A percentile compares a stretch with the other conserved stretches of the same genome.
phyloP scores from a whole-genome alignment of 2,888 invertebrate species.

The Osedax frankpressi region DNA sequence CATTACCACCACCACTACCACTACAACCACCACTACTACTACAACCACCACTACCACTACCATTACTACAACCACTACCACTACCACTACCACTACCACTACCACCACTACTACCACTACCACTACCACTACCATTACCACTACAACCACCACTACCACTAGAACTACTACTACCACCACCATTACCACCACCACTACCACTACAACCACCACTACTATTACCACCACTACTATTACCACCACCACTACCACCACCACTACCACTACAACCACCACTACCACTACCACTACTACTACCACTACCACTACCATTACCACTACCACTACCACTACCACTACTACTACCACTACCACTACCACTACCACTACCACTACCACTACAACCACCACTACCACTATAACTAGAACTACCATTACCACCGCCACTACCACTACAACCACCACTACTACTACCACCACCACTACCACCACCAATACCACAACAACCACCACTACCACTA shows the following conservation, averaged over 20 bases:
- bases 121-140: conserved; percentile 5
- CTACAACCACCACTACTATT: conserved; percentile 15
- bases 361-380: not conserved
- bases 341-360: not conserved
- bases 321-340: not conserved
- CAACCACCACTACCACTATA: not conserved
- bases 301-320: not conserved
- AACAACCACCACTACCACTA: not conserved
- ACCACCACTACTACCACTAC: conserved; percentile 13
- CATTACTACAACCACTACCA: conserved; percentile 17
- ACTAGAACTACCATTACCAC: not conserved
- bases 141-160: conserved; percentile 14
- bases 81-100: conserved; percentile 20
- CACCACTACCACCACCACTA: conserved; percentile 16
- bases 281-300: not conserved
- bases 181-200: conserved; percentile 18
- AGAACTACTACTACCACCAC: conserved; percentile 23
- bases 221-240: conserved; percentile 16
- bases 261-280: conserved; percentile 8
- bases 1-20: conserved; percentile 16
- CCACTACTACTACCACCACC: not conserved
- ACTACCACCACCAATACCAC: not conserved
- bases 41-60: conserved; percentile 14
- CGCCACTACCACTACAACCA: not conserved
- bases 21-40: conserved; percentile 19